Conservation (phyloP, 2,888 invertebrate genomes). For the Synanthedon andrenaeformis region DNA sequence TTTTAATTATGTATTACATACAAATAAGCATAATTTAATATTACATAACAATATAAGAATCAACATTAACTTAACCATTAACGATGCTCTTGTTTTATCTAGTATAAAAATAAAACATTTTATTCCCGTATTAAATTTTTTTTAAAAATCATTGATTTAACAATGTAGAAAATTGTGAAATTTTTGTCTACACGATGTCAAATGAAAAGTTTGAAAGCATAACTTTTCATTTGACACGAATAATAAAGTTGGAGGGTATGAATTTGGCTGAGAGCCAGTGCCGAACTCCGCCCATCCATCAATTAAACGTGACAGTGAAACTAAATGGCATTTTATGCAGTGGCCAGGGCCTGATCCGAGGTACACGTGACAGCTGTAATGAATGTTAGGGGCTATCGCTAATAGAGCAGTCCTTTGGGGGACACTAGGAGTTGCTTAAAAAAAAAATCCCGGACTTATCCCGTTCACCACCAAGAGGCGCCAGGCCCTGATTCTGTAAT, state of each 20-base stretch:
- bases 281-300: constrained; percentile 18
- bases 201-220: not conserved
- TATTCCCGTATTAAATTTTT: too few species aligned
- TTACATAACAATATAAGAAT: too few species aligned
- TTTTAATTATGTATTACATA: too few species aligned
- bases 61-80: too few species aligned
- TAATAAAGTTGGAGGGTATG: not conserved
- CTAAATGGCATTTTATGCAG: constrained; percentile 26
- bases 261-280: not conserved
- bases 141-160: too few species aligned
- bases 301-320: constrained; percentile 18
- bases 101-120: too few species aligned
- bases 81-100: too few species aligned
- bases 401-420: not conserved
- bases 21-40: too few species aligned
- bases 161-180: too few species aligned
- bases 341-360: constrained; percentile 7
- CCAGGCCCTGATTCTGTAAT: too few species aligned
- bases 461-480: too few species aligned
- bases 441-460: not conserved
- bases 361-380: constrained; percentile 1
- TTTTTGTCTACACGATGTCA: too few species aligned
- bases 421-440: not conserved
- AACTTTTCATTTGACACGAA: not conserved
- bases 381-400: not conserved